Percentiles rank a stretch among this genome's conserved stretches.
Evolutionary conservation across 2,797 vertebrate species (phyloP).

Genomic region (Sus cebifrons): DNA sequence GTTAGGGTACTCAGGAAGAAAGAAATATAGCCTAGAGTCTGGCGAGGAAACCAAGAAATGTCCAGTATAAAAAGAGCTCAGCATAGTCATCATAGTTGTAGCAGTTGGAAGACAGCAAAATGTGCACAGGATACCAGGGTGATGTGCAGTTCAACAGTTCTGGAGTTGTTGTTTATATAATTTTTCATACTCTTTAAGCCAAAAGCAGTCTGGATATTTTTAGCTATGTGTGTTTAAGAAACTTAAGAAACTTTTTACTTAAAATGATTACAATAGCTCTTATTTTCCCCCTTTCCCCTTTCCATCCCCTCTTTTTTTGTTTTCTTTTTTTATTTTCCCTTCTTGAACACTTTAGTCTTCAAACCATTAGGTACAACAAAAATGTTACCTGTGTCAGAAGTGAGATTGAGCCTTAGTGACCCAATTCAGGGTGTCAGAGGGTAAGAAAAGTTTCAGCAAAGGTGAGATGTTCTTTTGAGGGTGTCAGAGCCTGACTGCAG

Average conservation of each 20-base stretch:
- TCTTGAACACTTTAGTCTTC: neutral
- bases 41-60: neutral
- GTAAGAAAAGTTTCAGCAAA: neutral
- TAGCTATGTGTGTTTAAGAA: slow-evolving; percentile 2
- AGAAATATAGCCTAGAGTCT: neutral
- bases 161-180: neutral
- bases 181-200: slow-evolving; percentile 2
- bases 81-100: neutral
- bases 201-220: slow-evolving; percentile 44
- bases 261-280: neutral
- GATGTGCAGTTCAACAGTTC: neutral
- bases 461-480: neutral
- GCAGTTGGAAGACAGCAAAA: neutral
- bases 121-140: neutral
- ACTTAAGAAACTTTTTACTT: neutral
- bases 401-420: neutral
- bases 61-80: neutral
- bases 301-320: neutral
- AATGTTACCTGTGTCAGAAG: neutral
- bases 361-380: neutral
- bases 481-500: neutral
- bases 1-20: neutral
- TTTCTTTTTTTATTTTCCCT: neutral
- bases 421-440: neutral
- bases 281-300: neutral